Evolutionary conservation across 2,797 vertebrate genomes (phyloP).

Genomic region (Danio jaintianensis): DNA sequence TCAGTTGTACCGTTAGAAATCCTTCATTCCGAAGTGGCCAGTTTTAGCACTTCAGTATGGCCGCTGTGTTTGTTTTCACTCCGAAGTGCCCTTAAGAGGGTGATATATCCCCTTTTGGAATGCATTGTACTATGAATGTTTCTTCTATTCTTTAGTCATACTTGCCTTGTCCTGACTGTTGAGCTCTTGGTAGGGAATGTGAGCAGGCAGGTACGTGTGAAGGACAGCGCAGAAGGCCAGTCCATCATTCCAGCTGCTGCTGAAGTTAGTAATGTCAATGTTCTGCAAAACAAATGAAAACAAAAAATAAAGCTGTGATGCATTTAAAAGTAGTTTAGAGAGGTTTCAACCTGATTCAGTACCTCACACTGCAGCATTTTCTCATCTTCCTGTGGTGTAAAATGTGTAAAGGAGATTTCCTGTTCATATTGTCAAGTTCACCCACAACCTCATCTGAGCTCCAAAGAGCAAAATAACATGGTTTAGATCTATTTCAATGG

Average conservation of each 20-base stretch:
- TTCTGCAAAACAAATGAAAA: conserved; percentile 77
- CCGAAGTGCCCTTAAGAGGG: too few relatives aligned
- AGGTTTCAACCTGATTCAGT: background rate
- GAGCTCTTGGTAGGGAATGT: conserved; percentile 95
- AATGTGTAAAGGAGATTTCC: background rate
- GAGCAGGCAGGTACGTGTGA: conserved; percentile 95
- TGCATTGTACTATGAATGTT: background rate
- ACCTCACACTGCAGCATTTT: background rate
- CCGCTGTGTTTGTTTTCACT: too few relatives aligned
- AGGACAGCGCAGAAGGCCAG: conserved; percentile 95
- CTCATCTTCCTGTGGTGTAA: conserved; percentile 23
- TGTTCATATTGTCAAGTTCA: background rate
- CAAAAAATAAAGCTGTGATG: background rate
- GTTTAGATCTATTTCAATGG: background rate
- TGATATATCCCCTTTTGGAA: too few relatives aligned
- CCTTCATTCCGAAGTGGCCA: too few relatives aligned
- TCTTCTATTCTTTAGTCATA: background rate
- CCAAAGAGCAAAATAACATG: background rate
- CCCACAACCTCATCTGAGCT: background rate
- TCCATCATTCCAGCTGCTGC: conserved; percentile 98
- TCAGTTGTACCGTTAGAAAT: too few relatives aligned
- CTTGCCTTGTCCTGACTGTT: conserved; percentile 93
- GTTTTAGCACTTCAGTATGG: too few relatives aligned
- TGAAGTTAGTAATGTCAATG: conserved; percentile 99
- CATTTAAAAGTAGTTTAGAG: conserved; percentile 1